Percentiles rank a stretch among this genome's conserved stretches.
Conservation (phyloP, 2,113 vertebrate genomes). For the Apaloderma vittatum region DNA sequence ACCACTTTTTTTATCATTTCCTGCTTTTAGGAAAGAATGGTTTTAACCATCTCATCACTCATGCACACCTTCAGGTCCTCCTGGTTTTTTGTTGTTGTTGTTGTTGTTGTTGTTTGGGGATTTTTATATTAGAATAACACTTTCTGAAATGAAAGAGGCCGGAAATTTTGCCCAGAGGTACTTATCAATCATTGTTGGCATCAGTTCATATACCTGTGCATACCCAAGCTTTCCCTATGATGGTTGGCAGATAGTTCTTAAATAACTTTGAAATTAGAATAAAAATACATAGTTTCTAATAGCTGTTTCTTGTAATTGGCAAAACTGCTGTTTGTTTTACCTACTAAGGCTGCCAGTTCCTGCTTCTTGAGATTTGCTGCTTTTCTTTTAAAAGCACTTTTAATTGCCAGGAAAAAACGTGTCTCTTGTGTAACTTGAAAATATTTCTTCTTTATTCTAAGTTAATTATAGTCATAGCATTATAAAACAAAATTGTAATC, state of each 20-base stretch:
- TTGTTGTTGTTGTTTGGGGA: neutral
- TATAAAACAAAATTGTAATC: neutral
- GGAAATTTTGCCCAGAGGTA: neutral
- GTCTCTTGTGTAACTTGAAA: neutral
- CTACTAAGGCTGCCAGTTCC: neutral
- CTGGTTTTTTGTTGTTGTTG: neutral
- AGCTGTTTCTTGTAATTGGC: neutral
- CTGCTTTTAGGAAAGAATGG: neutral
- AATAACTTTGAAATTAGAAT: neutral
- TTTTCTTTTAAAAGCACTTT: neutral
- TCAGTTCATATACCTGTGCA: neutral
- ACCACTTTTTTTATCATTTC: neutral
- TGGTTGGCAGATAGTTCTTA: neutral
- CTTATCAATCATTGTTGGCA: neutral
- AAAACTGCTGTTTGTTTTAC: neutral
- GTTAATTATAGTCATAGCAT: neutral
- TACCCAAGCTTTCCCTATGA: neutral
- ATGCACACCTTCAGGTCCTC: neutral
- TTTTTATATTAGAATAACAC: neutral
- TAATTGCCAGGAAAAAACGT: neutral
- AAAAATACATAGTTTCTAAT: neutral
- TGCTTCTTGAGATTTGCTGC: neutral
- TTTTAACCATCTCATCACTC: neutral
- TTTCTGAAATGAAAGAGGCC: neutral
- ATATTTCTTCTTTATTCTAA: neutral